Conservation (phyloP, 1,140 invertebrate genomes). For the Pantala flavescens region DNA sequence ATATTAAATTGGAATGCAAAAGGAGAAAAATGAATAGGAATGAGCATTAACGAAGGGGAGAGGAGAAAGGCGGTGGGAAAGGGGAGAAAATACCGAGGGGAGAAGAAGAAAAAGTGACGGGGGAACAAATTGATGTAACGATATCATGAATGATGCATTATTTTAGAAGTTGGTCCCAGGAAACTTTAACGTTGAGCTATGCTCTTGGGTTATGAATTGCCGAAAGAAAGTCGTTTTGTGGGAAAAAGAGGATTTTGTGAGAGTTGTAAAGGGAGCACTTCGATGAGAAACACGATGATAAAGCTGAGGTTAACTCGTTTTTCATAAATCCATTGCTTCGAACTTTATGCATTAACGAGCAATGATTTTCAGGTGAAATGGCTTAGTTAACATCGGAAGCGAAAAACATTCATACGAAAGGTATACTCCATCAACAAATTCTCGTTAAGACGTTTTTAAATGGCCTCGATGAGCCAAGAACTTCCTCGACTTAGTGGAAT, state of each 20-base stretch:
- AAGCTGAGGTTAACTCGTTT: no score
- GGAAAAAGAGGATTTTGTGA: neutral
- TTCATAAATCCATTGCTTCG: no score
- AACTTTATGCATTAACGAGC: no score
- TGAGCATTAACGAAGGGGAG: neutral
- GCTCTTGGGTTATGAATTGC: constrained; percentile 8
- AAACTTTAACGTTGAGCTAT: constrained; percentile 10
- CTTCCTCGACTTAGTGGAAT: no score
- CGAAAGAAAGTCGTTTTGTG: constrained; percentile 1
- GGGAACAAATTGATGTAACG: constrained; percentile 9
- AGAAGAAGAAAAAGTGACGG: neutral
- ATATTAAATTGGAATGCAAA: no score
- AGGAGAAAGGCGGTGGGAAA: neutral
- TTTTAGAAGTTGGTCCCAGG: constrained; percentile 4
- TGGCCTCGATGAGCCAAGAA: no score
- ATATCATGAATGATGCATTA: constrained; percentile 10
- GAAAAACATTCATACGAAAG: no score
- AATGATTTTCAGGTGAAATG: no score
- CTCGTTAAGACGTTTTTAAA: no score
- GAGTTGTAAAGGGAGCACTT: neutral
- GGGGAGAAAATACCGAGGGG: neutral
- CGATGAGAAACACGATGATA: neutral
- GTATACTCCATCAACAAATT: no score
- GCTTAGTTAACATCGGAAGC: no score
- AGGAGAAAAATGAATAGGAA: no score